phyloP scores from a whole-genome alignment of 2,113 vertebrate species.

The Crotalus viridis region DNA sequence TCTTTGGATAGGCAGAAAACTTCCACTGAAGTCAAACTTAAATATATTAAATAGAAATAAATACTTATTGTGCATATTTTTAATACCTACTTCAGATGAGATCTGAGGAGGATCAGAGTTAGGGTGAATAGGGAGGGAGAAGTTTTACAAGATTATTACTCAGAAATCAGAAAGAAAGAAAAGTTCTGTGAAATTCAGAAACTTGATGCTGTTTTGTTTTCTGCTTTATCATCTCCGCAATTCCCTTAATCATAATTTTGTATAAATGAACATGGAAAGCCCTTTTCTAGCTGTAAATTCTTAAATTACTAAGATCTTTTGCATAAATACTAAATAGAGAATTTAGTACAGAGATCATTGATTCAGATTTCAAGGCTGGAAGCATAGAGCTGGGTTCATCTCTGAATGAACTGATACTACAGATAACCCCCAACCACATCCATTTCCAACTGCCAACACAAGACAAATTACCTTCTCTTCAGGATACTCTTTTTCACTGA shows the following conservation, averaged over 20 bases:
- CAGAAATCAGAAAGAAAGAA: not conserved
- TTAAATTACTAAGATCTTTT: slow-evolving; percentile 9
- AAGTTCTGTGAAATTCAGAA: not conserved
- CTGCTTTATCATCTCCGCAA: not conserved
- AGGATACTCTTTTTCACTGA: slow-evolving; percentile 59
- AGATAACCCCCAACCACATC: slow-evolving; percentile 67
- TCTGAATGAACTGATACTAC: slow-evolving; percentile 50
- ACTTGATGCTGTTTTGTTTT: not conserved
- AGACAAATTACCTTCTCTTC: slow-evolving; percentile 66
- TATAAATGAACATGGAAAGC: not conserved
- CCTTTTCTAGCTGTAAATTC: not conserved
- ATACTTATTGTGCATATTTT: not conserved
- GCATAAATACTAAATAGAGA: not conserved
- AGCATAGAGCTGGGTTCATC: slow-evolving; percentile 54
- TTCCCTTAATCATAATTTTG: not conserved
- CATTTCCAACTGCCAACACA: slow-evolving; percentile 63
- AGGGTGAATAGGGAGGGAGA: not conserved
- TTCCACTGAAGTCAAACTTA: not conserved
- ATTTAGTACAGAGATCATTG: slow-evolving; percentile 41
- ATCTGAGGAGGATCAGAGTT: not conserved
- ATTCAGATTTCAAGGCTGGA: slow-evolving; percentile 52
- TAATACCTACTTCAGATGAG: not conserved
- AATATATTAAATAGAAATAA: not conserved
- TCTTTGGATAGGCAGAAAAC: not conserved
- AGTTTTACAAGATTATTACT: not conserved